Evolutionary conservation across 2,888 invertebrate genomes (phyloP).

Genomic region (Parelbella ahira): DNA sequence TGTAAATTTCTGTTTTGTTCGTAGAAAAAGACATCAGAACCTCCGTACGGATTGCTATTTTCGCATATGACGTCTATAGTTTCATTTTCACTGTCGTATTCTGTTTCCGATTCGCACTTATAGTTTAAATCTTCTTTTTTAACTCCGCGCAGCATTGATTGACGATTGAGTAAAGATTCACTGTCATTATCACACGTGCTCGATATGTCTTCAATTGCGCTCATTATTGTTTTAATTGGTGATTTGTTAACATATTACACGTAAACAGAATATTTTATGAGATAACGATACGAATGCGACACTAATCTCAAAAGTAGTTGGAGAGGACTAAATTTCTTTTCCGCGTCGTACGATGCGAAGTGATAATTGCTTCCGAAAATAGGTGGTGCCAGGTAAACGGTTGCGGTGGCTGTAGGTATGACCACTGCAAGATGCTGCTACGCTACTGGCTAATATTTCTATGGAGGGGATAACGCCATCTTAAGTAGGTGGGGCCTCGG

Average conservation of each 20-base stretch:
- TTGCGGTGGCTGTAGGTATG: constrained; percentile 65
- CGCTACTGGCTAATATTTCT: constrained; percentile 61
- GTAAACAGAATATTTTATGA: not conserved
- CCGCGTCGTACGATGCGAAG: constrained; percentile 44
- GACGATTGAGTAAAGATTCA: constrained; percentile 31
- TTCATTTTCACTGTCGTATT: constrained; percentile 73
- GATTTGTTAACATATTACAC: constrained; percentile 8
- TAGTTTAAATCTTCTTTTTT: constrained; percentile 44
- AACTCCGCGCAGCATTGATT: constrained; percentile 33
- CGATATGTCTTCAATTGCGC: constrained; percentile 59
- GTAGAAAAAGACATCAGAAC: constrained; percentile 46
- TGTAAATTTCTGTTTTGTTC: constrained; percentile 41
- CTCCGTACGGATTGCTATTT: constrained; percentile 47
- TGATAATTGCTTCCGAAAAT: constrained; percentile 77
- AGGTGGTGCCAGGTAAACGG: constrained; percentile 61
- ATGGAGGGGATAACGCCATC: constrained; percentile 74
- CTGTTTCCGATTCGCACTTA: constrained; percentile 57
- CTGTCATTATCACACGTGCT: constrained; percentile 68
- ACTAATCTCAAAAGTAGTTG: constrained; percentile 5
- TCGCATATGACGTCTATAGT: constrained; percentile 73
- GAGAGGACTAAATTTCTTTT: constrained; percentile 25
- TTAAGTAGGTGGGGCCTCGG: constrained; percentile 69
- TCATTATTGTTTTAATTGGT: constrained; percentile 39
- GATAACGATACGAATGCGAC: constrained; percentile 4
- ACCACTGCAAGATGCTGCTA: constrained; percentile 51